Base-by-base conservation (phyloP, 1,140 invertebrate species). In the Plectrocnemia conspersa region DNA sequence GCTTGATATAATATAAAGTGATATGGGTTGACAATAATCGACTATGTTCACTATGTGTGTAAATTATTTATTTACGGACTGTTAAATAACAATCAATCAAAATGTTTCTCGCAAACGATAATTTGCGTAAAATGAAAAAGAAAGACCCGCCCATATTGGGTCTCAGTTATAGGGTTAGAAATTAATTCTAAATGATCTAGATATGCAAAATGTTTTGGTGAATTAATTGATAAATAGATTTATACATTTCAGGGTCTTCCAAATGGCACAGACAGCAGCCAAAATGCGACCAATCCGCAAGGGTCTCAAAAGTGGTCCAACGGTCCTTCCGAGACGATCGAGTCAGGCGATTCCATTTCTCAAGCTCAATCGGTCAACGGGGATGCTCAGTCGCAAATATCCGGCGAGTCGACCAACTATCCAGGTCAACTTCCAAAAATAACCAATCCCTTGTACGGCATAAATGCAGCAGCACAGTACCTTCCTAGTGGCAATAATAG, bases 221-320 rank as follows among this genome's bases (percentile, higher is more conserved):
- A n/a, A n/a, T n/a, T n/a, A n/a, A n/a, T n/a, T n/a, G n/a, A n/a
- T n/a, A n/a, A n/a, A n/a, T n/a, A n/a, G n/a, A n/a, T n/a, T 24
- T 38, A 15, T 48, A 52, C 27, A 16, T 53, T 56, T 18, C 72
- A 76, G 74, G 74, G 74, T 59, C 63, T 76, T 50, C 64, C 70
- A 22, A 74, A 73, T 56, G 70, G 72, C 25, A 71, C 78, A 25
- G 78, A 81, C 50, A 77, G 75, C 50, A 76, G 80, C 56, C 76
- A 75, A 54, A 77, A 74, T 56, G 66, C 64, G 11, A 67, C 71
- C 0, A 68, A 79, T 72, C 27, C 65, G 75, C 56, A 75, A 80
- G 1, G 64, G 61, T 64, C 67, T 1, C 68, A 70, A 63, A 72
- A 71, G 44, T 58, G 72, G 10, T 74, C 72, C 7, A 70, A 72